A percentile compares a stretch with the other conserved stretches of the same genome.
Conservation (phyloP, 2,888 invertebrate genomes). For the Agrochola lota region DNA sequence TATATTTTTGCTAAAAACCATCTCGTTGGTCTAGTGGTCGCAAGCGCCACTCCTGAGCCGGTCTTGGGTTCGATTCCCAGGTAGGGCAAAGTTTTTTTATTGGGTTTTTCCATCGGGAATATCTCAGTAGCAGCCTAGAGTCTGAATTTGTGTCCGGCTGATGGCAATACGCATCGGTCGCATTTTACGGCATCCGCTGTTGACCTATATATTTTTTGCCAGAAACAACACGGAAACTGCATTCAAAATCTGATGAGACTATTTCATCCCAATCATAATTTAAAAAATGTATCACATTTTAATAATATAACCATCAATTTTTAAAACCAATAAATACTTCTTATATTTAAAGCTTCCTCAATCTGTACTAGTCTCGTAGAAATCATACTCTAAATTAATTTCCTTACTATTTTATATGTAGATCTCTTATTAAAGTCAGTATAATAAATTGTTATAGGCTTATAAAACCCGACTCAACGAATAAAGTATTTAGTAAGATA, state of each 20-base stretch:
- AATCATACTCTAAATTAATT: constrained; percentile 55
- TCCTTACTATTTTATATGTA: constrained; percentile 37
- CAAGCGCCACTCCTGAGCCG: no score
- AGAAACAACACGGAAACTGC: constrained; percentile 10
- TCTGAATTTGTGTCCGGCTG: no score
- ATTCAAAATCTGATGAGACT: neutral
- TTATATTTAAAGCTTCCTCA: constrained; percentile 38
- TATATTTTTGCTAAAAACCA: neutral
- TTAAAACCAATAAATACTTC: constrained; percentile 25
- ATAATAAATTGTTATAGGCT: constrained; percentile 48
- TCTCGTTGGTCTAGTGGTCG: no score
- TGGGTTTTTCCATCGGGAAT: no score
- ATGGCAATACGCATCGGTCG: no score
- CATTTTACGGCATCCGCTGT: no score
- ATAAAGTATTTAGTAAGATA: constrained; percentile 39
- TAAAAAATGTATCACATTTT: constrained; percentile 27
- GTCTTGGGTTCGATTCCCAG: no score
- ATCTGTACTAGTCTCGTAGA: constrained; percentile 28
- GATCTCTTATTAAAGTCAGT: constrained; percentile 35
- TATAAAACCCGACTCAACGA: constrained; percentile 41
- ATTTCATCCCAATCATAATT: constrained; percentile 11
- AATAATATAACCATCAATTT: constrained; percentile 33
- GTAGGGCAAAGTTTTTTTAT: no score
- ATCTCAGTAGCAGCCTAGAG: no score
- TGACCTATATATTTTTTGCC: neutral